Evolutionary conservation across 2,888 invertebrate genomes (phyloP), one percentile per base, ranked within the genome.

Genomic region (Hyposoter didymator): DNA sequence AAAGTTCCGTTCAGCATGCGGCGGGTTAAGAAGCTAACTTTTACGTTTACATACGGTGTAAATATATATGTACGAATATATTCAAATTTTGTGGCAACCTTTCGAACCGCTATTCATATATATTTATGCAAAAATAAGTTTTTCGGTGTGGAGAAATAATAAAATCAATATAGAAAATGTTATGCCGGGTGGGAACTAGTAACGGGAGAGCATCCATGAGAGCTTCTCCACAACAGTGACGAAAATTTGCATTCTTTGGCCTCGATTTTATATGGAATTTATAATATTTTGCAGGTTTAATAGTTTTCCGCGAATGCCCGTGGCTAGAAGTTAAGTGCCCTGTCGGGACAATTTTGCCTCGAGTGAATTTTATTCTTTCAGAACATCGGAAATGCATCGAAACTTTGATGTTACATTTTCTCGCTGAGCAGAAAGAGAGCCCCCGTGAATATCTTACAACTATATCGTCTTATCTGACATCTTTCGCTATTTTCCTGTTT

Each of bases 321-420:
- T 78, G 78, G 83, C 73, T 74, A 22, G 4, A 32, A 66, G 45
- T 78, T 78, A 64, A 86, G 81, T 84, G 80, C 74, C n/a, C 45
- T 39, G 32, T 49, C 49, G 39, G 28, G 74, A 74, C 62, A 22
- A 67, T 81, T 55, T 70, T 74, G 67, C 74, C 62, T 39, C 19
- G 19, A 55, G 74, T 47, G 39, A 45, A 70, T 81, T 78, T 55
- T 19, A 55, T 84, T 78, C 69, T 70, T 70, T 62, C 67, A 10
- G 12, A 81, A 84, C 85, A 86, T 81, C 19, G 80, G 78, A 83
- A 86, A 84, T 84, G 69, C 83, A 86, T 86, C 45, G 64, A 78
- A 85, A 86, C 73, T 84, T 84, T 78, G 49, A 76, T 73, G 70
- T 66, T 28, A 22, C 17, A 52, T 72, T 83, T 70, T 12, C 22